These are phyloP conservation scores for Lasioglossum marginatum DNA, from an alignment of 2,888 invertebrate genomes.

Conservation along the genomic window DNA sequence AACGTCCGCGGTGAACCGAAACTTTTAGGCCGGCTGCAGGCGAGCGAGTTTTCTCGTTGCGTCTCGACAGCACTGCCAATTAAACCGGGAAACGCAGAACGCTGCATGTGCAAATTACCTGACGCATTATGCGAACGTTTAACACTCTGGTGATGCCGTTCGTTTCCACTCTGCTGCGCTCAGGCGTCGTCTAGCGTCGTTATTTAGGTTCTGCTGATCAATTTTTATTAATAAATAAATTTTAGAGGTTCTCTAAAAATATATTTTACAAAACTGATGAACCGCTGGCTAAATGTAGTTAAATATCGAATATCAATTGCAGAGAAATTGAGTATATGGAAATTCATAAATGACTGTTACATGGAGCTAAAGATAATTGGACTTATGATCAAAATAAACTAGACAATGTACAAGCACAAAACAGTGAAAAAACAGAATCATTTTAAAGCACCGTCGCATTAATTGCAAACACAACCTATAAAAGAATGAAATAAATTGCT, in stretches of 20 bases:
- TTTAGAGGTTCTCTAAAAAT: background rate
- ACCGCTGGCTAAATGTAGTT: background rate
- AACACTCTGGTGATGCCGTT: background rate
- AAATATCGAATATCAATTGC: background rate
- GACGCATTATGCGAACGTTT: conserved; percentile 4
- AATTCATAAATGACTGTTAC: too few species aligned
- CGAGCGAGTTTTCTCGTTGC: background rate
- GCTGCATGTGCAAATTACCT: background rate
- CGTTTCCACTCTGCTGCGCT: background rate
- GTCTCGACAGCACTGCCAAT: background rate
- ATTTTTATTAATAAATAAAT: background rate
- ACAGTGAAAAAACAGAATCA: too few species aligned
- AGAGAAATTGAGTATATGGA: too few species aligned
- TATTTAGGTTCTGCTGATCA: background rate
- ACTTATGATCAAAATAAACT: too few species aligned
- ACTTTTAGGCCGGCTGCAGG: conserved; percentile 3
- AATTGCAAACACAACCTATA: too few species aligned
- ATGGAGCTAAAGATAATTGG: too few species aligned
- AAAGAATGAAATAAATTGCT: too few species aligned
- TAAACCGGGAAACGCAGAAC: background rate
- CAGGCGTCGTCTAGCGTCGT: background rate
- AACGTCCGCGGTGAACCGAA: conserved; percentile 9
- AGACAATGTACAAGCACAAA: too few species aligned
- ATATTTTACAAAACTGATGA: background rate
- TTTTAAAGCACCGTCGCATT: too few species aligned